Evolutionary conservation across 2,888 invertebrate genomes (phyloP).

Genomic region (Notodromas monacha): DNA sequence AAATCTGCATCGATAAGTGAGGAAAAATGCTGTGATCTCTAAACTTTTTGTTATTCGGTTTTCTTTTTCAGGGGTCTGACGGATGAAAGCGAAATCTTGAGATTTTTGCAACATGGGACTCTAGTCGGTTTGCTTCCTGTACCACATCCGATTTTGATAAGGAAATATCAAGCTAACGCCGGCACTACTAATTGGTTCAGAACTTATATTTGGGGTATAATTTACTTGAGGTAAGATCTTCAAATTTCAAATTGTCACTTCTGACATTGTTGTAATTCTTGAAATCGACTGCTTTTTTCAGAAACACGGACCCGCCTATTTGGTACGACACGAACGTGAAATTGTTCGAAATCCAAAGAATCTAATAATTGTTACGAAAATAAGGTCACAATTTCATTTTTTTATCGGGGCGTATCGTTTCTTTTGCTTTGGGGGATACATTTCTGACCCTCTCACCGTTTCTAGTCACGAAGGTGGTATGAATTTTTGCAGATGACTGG

Average conservation of each 20-base stretch:
- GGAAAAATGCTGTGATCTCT: slow-evolving; percentile 13
- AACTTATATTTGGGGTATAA: slow-evolving; percentile 98
- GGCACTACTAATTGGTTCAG: slow-evolving; percentile 98
- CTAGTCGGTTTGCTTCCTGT: slow-evolving; percentile 86
- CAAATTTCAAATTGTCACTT: slow-evolving; percentile 8
- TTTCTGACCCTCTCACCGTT: too few relatives aligned
- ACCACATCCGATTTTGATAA: slow-evolving; percentile 90
- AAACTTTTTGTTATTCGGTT: slow-evolving; percentile 6
- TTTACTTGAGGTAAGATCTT: slow-evolving; percentile 45
- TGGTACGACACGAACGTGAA: slow-evolving; percentile 99
- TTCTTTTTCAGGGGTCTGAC: slow-evolving; percentile 42
- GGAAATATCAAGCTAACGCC: slow-evolving; percentile 93
- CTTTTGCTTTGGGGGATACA: too few relatives aligned
- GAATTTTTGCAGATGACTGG: too few relatives aligned
- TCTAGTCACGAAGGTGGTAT: too few relatives aligned
- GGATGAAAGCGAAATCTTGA: slow-evolving; percentile 94
- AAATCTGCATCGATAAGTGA: slow-evolving; percentile 96
- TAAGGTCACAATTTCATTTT: too few relatives aligned
- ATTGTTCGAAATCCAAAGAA: slow-evolving; percentile 86
- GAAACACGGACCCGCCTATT: slow-evolving; percentile 90
- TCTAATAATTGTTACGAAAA: slow-evolving; percentile 27
- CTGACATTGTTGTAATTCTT: slow-evolving; percentile 11
- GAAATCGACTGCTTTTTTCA: slow-evolving; percentile 16
- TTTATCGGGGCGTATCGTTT: too few relatives aligned
- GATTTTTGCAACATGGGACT: slow-evolving; percentile 93